These are phyloP conservation scores for Parambassis ranga DNA, from an alignment of 2,797 vertebrate genomes.

Conservation along the genomic window DNA sequence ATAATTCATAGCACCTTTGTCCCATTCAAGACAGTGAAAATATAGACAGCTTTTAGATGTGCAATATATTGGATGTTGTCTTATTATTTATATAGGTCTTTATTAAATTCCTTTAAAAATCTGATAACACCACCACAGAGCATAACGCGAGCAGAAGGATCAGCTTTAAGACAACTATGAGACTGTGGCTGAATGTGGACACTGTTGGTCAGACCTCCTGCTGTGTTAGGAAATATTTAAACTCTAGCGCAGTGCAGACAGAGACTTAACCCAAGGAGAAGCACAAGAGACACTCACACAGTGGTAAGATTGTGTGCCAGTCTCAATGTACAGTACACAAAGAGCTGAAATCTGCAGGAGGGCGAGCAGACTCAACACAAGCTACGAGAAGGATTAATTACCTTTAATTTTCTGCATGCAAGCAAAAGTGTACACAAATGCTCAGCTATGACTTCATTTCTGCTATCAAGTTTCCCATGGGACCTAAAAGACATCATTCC, in stretches of 20 bases:
- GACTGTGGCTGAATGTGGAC: neutral
- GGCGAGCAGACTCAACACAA: neutral
- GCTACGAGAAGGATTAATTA: too few relatives aligned
- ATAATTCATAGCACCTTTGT: neutral
- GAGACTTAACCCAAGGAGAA: neutral
- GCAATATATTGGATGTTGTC: too few relatives aligned
- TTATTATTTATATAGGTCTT: too few relatives aligned
- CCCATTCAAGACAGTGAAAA: neutral
- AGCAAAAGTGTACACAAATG: neutral
- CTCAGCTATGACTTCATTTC: constrained; percentile 17
- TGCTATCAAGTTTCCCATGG: constrained; percentile 26
- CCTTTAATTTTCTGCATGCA: neutral
- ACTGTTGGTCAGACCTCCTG: neutral
- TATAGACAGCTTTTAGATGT: neutral
- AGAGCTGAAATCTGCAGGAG: neutral
- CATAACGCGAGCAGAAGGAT: neutral
- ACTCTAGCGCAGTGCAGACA: neutral
- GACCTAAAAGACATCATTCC: constrained; percentile 43
- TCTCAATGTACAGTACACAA: neutral
- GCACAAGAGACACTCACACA: neutral
- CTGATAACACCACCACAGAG: too few relatives aligned
- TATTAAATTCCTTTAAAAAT: too few relatives aligned
- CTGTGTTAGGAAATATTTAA: neutral
- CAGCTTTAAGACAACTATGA: neutral
- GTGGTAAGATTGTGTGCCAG: neutral